Percentiles rank a stretch among this genome's conserved stretches.
phyloP scores from a whole-genome alignment of 2,888 invertebrate genomes.

The Schizaphis graminum region DNA sequence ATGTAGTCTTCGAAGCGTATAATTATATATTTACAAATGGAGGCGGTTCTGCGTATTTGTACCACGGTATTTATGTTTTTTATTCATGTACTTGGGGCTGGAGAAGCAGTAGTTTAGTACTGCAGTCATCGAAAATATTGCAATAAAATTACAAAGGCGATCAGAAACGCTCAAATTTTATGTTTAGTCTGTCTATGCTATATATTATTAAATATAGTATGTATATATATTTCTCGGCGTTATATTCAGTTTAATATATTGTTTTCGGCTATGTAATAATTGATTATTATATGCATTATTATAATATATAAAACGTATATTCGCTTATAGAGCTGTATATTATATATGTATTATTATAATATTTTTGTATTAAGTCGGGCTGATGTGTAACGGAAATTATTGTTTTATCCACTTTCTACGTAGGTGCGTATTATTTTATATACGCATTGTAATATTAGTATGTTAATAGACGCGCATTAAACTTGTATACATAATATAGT shows the following conservation, averaged over 20 bases:
- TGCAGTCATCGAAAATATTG: background rate
- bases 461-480: conserved; percentile 16
- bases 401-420: conserved; percentile 39
- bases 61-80: background rate
- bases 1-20: background rate
- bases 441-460: conserved; percentile 21
- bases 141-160: background rate
- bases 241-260: background rate
- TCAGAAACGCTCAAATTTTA: background rate
- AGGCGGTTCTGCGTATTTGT: background rate
- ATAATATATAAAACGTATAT: background rate
- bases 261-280: background rate
- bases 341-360: background rate
- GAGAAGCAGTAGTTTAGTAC: background rate
- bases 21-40: background rate
- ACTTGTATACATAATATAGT: background rate
- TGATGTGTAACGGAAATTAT: conserved; percentile 20
- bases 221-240: background rate
- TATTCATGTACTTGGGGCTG: background rate
- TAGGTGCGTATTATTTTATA: conserved; percentile 18
- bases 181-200: background rate
- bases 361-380: background rate
- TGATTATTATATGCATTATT: background rate
- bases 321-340: background rate
- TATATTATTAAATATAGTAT: background rate